A percentile compares a stretch with the other conserved stretches of the same genome.
Conservation (phyloP, 2,888 invertebrate genomes). For the Dynastes hyllus region DNA sequence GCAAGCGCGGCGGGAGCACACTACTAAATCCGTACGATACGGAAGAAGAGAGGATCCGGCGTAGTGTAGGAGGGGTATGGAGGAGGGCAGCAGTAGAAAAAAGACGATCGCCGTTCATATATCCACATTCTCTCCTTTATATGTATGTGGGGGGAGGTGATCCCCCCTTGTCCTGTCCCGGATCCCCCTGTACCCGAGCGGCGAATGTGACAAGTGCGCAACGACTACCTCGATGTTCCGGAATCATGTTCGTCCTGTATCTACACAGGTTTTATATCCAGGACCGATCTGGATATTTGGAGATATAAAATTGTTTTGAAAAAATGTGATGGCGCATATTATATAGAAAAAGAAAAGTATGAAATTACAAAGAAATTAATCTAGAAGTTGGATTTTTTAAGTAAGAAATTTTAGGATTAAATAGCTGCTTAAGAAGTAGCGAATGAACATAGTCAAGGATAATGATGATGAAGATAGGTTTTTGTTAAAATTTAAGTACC, state of each 20-base stretch:
- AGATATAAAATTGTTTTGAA: too few relatives aligned
- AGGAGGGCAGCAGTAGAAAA: neutral
- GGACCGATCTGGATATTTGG: too few relatives aligned
- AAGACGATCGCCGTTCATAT: constrained; percentile 17
- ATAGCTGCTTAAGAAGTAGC: too few relatives aligned
- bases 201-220: constrained; percentile 17
- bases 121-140: constrained; percentile 10
- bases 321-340: too few relatives aligned
- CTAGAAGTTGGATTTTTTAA: too few relatives aligned
- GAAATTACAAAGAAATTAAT: too few relatives aligned
- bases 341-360: too few relatives aligned
- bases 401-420: too few relatives aligned
- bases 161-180: neutral
- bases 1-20: neutral
- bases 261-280: too few relatives aligned
- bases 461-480: too few relatives aligned
- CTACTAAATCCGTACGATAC: constrained; percentile 10
- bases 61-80: neutral
- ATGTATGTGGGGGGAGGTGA: neutral
- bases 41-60: neutral
- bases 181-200: neutral
- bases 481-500: too few relatives aligned
- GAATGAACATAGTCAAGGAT: too few relatives aligned
- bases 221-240: constrained; percentile 11
- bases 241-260: constrained; percentile 6